These are phyloP conservation scores for Aplidium turbinatum DNA, from an alignment of 23 tunicate genomes.

Conservation along the genomic window DNA sequence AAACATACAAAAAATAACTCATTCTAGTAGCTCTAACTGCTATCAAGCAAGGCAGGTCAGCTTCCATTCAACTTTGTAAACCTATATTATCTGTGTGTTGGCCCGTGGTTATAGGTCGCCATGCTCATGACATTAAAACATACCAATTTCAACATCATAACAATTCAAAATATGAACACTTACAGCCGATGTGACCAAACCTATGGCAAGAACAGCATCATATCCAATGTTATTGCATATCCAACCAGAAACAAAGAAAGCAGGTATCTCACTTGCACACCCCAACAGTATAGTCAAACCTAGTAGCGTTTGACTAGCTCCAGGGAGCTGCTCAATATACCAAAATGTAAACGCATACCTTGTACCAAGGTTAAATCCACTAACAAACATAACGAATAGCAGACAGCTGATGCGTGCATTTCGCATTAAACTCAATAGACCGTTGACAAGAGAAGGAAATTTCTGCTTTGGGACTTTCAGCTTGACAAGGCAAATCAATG, in stretches of 20 bases:
- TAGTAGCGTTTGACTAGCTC: conserved; percentile 33
- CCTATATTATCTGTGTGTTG: too few species aligned
- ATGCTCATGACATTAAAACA: too few species aligned
- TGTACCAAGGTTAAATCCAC: conserved; percentile 34
- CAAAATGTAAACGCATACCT: conserved; percentile 61
- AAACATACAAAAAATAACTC: too few species aligned
- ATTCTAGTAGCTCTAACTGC: too few species aligned
- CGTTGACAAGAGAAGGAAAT: conserved; percentile 35
- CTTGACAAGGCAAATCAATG: conserved; percentile 6
- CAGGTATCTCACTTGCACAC: conserved; percentile 54
- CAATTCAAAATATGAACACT: conserved; percentile 28
- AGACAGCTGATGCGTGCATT: conserved; percentile 26
- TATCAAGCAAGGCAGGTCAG: too few species aligned
- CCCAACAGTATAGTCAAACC: conserved; percentile 42
- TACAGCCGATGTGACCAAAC: conserved; percentile 51
- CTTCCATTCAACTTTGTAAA: too few species aligned
- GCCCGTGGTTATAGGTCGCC: too few species aligned
- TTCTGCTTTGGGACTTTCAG: conserved; percentile 52
- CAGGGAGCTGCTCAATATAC: conserved; percentile 47
- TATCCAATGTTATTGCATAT: conserved; percentile 38
- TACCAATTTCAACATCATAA: too few species aligned
- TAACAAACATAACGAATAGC: conserved; percentile 33
- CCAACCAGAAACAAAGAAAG: conserved; percentile 65
- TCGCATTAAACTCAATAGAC: conserved; percentile 6
- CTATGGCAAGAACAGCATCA: conserved; percentile 23